Percentiles rank a stretch among this genome's conserved stretches.
Conservation (phyloP, 2,113 vertebrate genomes). For the Casuarius casuarius region DNA sequence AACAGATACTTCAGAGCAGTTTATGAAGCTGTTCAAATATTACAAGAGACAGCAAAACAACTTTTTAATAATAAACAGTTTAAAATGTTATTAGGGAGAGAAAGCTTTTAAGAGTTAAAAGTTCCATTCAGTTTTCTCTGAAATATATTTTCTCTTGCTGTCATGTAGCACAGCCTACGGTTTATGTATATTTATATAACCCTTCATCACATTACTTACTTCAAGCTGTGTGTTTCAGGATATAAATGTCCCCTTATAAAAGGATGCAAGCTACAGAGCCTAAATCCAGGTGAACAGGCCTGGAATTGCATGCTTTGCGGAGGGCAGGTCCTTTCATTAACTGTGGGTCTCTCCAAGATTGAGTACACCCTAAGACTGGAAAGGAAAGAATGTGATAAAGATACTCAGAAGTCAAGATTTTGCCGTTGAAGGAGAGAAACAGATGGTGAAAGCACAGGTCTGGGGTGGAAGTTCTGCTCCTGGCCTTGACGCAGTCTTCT, state of each 20-base stretch:
- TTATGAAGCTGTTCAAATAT: neutral
- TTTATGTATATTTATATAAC: neutral
- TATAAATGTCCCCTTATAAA: neutral
- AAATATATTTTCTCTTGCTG: neutral
- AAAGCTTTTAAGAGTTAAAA: neutral
- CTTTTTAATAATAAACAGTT: neutral
- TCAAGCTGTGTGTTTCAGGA: neutral
- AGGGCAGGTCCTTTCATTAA: neutral
- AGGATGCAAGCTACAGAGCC: conserved; percentile 4
- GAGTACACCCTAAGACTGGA: neutral
- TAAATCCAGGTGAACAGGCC: neutral
- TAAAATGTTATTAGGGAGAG: neutral
- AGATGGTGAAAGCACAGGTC: neutral
- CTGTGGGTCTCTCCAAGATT: neutral
- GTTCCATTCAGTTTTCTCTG: neutral
- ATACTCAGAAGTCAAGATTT: neutral
- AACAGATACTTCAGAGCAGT: neutral
- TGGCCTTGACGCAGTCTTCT: neutral
- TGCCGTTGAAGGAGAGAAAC: neutral
- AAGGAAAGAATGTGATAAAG: neutral
- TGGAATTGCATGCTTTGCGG: neutral
- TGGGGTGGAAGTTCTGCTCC: neutral
- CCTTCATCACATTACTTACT: neutral
- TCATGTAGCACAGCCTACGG: neutral
- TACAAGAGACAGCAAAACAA: neutral